phyloP scores from a whole-genome alignment of 1,140 invertebrate species.

The Drosophila arizonae region DNA sequence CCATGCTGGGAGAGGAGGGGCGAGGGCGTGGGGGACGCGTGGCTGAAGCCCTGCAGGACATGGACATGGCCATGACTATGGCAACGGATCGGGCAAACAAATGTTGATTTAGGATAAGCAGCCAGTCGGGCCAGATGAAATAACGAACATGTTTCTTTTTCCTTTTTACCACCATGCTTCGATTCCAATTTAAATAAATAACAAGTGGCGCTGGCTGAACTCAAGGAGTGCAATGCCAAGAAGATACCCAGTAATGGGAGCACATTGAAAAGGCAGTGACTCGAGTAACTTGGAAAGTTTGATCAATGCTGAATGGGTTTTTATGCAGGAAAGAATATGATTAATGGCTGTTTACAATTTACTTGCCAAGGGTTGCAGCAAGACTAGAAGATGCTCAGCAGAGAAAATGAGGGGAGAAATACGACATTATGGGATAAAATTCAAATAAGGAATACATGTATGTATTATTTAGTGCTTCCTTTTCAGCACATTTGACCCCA shows the following conservation, averaged over 20 bases:
- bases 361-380: no score
- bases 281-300: background rate
- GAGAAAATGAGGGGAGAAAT: no score
- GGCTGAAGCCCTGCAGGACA: slow-evolving; percentile 17
- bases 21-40: background rate
- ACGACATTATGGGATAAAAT: no score
- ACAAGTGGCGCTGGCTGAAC: background rate
- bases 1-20: background rate
- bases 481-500: background rate
- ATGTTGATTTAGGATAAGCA: slow-evolving; percentile 79
- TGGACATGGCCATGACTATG: slow-evolving; percentile 25
- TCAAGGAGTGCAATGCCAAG: no score
- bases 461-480: no score
- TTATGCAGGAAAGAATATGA: no score
- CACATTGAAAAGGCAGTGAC: no score
- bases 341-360: no score
- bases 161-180: slow-evolving; percentile 40
- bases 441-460: background rate
- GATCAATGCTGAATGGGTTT: no score
- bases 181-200: slow-evolving; percentile 78
- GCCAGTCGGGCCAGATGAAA: slow-evolving; percentile 47
- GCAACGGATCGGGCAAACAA: slow-evolving; percentile 27
- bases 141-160: slow-evolving; percentile 19
- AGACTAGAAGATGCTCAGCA: no score
- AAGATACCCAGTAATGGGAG: background rate